Evolutionary conservation across 1,140 invertebrate species (phyloP).

Genomic region (Zaprionus africanus): DNA sequence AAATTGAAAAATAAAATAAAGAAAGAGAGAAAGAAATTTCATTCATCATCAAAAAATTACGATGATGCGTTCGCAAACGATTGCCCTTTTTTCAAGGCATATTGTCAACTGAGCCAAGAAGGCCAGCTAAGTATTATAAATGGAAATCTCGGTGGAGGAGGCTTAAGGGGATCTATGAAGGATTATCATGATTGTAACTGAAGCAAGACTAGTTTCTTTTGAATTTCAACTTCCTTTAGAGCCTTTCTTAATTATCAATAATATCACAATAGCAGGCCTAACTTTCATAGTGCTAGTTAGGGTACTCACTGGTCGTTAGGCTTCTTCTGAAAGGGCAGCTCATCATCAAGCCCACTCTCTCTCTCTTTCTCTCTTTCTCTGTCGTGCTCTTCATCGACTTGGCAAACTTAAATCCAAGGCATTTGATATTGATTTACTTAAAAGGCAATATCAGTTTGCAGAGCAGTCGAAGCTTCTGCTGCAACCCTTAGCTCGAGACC

Average conservation of each 20-base stretch:
- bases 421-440: conserved; percentile 81
- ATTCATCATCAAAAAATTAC: conserved; percentile 75
- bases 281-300: not conserved
- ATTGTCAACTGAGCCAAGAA: not conserved
- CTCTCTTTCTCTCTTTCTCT: not conserved
- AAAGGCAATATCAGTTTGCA: conserved; percentile 79
- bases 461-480: conserved; percentile 42
- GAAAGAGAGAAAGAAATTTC: conserved; percentile 35
- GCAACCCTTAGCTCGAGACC: conserved; percentile 27
- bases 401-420: conserved; percentile 77
- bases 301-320: conserved; percentile 3
- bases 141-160: not conserved
- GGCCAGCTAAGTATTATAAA: not conserved
- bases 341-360: conserved; percentile 11
- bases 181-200: not conserved
- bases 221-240: not conserved
- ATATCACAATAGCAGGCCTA: not conserved
- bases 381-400: conserved; percentile 41
- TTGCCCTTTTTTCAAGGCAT: conserved; percentile 8
- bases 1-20: conserved; percentile 8
- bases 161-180: not conserved
- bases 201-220: not conserved
- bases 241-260: not conserved
- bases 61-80: conserved; percentile 42
- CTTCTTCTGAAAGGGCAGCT: not conserved